A percentile compares a stretch with the other conserved stretches of the same genome.
Evolutionary conservation across 2,888 invertebrate genomes (phyloP).

Genomic region (Vanessa cardui): DNA sequence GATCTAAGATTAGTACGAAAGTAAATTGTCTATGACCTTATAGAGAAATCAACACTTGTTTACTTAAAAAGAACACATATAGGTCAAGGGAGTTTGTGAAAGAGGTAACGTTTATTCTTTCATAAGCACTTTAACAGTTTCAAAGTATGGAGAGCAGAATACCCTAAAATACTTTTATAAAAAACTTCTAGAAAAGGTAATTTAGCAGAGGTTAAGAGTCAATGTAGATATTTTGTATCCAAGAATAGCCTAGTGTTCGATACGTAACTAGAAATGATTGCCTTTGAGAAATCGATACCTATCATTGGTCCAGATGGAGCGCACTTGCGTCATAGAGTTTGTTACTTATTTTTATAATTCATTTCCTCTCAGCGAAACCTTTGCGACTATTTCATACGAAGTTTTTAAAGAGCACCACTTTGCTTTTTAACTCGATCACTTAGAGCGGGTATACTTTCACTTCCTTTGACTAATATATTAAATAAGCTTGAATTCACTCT

Average conservation of each 20-base stretch:
- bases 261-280: conserved; percentile 19
- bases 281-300: conserved; percentile 18
- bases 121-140: conserved; percentile 19
- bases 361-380: conserved; percentile 11
- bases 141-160: conserved; percentile 18
- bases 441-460: background rate
- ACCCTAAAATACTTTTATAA: conserved; percentile 5
- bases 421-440: conserved; percentile 14
- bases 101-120: conserved; percentile 23
- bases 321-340: conserved; percentile 18
- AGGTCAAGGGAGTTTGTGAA: conserved; percentile 19
- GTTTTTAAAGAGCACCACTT: background rate
- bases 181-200: background rate
- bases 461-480: background rate
- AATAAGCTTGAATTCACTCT: background rate
- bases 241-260: conserved; percentile 6
- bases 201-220: background rate
- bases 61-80: conserved; percentile 26
- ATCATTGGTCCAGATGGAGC: conserved; percentile 20
- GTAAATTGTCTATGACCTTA: conserved; percentile 11
- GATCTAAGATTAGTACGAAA: background rate
- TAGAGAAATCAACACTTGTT: conserved; percentile 17
- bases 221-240: conserved; percentile 1
- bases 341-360: conserved; percentile 22
- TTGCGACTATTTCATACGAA: conserved; percentile 3